phyloP scores from a whole-genome alignment of 2,888 invertebrate genomes.

The Euphydryas editha region DNA sequence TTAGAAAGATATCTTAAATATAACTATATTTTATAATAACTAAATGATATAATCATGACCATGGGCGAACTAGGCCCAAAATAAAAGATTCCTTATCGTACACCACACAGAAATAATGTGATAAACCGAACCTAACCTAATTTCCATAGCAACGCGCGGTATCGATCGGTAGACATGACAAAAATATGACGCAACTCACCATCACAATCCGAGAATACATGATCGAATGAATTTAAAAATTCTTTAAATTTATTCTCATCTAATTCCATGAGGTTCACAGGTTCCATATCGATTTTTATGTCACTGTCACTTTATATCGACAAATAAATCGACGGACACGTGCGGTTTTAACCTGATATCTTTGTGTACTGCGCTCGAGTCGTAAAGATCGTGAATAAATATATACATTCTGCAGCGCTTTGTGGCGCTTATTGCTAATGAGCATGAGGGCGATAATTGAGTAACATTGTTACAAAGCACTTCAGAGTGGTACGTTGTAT shows the following conservation, averaged over 20 bases:
- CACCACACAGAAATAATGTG: not conserved
- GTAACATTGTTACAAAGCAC: not conserved
- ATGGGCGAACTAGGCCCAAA: not conserved
- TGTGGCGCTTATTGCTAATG: not conserved
- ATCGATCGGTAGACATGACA: conserved; percentile 10
- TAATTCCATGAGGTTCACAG: conserved; percentile 71
- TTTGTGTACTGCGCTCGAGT: conserved; percentile 66
- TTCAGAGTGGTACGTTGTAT: not conserved
- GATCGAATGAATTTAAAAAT: conserved; percentile 86
- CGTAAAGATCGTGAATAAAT: conserved; percentile 52
- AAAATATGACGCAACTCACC: conserved; percentile 74
- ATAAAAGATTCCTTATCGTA: not conserved
- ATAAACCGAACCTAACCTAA: not conserved
- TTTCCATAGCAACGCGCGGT: not conserved
- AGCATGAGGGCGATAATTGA: conserved; percentile 8
- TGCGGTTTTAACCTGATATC: conserved; percentile 60
- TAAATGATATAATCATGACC: too few relatives aligned
- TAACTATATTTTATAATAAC: too few relatives aligned
- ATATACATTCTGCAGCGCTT: conserved; percentile 20
- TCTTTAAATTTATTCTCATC: conserved; percentile 69
- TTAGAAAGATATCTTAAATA: too few relatives aligned
- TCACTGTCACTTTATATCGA: conserved; percentile 35
- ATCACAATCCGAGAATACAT: conserved; percentile 90
- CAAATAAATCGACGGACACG: conserved; percentile 50
- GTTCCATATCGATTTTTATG: conserved; percentile 46